Percentiles rank a stretch among this genome's conserved stretches.
phyloP scores from a whole-genome alignment of 2,888 invertebrate genomes.

The Flabesymbios commensalis region DNA sequence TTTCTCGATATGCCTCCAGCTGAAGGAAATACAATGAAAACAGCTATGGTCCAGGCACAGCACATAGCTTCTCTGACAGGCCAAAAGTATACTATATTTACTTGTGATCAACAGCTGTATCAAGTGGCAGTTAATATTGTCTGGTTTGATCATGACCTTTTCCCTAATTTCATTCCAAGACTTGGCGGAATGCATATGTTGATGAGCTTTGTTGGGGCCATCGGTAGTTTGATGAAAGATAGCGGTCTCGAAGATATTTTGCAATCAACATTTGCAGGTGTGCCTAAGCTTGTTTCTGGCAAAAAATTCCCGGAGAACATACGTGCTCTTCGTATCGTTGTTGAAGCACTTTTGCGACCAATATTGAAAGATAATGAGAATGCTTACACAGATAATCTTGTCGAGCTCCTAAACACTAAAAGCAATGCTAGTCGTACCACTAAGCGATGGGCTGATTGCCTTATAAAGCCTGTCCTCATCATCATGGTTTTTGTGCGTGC shows the following conservation, averaged over 20 bases:
- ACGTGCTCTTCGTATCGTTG: conserved; percentile 29
- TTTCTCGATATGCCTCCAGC: conserved; percentile 29
- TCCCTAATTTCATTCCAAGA: conserved; percentile 22
- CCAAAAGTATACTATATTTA: conserved; percentile 23
- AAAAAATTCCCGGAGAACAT: conserved; percentile 39
- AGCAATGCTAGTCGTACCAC: neutral
- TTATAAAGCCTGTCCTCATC: conserved; percentile 32
- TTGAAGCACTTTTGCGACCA: conserved; percentile 26
- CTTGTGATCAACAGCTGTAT: conserved; percentile 32
- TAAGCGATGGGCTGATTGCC: conserved; percentile 25
- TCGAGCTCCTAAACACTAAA: neutral
- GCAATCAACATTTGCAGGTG: conserved; percentile 33
- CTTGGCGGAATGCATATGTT: conserved; percentile 39
- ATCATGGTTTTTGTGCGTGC: conserved; percentile 34
- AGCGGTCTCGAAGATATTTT: conserved; percentile 35
- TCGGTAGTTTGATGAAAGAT: conserved; percentile 35
- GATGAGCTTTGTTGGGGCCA: conserved; percentile 37
- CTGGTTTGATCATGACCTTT: conserved; percentile 32
- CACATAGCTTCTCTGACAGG: conserved; percentile 14
- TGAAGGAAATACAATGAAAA: conserved; percentile 28
- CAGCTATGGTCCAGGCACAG: conserved; percentile 18
- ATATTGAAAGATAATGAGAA: neutral
- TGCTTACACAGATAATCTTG: neutral
- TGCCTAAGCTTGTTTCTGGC: conserved; percentile 34
- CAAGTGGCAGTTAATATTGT: conserved; percentile 20